Percentiles rank a stretch among this genome's conserved stretches.
Conservation (phyloP, 2,888 invertebrate species). For the Ormyrus thymus region DNA sequence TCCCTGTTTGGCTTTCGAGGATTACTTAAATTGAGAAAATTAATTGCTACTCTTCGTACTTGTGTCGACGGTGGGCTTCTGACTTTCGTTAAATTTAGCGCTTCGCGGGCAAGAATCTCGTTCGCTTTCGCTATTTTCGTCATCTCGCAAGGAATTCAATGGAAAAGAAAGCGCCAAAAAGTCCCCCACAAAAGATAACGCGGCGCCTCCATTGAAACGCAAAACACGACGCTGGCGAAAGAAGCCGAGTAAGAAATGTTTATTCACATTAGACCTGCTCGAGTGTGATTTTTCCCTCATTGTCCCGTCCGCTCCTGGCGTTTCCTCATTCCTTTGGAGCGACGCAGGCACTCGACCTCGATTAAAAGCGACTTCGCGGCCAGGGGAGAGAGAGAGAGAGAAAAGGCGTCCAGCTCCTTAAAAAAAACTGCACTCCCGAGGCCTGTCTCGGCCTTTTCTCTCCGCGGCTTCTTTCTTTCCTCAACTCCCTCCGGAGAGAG, state of each 20-base stretch:
- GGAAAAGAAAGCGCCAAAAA: no score
- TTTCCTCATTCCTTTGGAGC: slow-evolving; percentile 24
- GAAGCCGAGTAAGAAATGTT: slow-evolving; percentile 6
- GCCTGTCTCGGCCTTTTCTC: background rate
- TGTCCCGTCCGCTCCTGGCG: slow-evolving; percentile 18
- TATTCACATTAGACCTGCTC: background rate
- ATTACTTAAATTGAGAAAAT: no score
- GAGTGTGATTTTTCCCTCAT: slow-evolving; percentile 5
- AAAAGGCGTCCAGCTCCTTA: slow-evolving; percentile 28
- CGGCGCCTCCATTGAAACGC: no score
- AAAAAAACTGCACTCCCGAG: slow-evolving; percentile 15
- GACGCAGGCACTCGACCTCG: slow-evolving; percentile 52
- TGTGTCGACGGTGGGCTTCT: no score
- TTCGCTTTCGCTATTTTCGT: no score
- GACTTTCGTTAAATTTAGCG: no score
- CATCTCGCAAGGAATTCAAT: no score
- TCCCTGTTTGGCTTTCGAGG: no score
- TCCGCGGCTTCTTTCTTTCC: background rate
- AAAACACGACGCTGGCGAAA: no score
- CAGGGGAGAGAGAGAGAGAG: background rate
- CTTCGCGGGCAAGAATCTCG: no score
- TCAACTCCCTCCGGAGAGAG: slow-evolving; percentile 1
- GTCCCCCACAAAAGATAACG: no score
- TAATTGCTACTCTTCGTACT: no score
- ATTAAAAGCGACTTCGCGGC: slow-evolving; percentile 53